A percentile compares a stretch with the other conserved stretches of the same genome.
Conservation (phyloP, 2,113 vertebrate genomes). For the Hippocampus mohnikei region DNA sequence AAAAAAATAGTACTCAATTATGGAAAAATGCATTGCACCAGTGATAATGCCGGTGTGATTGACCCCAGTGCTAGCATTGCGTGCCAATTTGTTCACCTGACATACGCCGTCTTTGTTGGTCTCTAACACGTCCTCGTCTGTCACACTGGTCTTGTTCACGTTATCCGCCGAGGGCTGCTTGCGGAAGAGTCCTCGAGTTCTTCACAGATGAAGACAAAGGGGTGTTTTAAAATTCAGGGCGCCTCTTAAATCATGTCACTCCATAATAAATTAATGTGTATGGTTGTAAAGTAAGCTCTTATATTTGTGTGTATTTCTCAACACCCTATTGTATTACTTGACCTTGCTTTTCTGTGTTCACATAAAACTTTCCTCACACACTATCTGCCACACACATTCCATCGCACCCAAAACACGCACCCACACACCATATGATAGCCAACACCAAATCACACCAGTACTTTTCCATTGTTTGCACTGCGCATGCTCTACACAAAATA, state of each 20-base stretch:
- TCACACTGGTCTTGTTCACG: constrained; percentile 56
- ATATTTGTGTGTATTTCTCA: no score
- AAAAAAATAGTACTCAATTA: not conserved
- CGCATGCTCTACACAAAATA: no score
- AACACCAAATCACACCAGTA: no score
- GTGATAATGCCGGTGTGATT: not conserved
- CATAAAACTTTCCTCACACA: no score
- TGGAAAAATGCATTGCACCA: not conserved
- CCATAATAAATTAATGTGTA: not conserved
- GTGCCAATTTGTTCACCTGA: constrained; percentile 65
- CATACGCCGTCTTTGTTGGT: constrained; percentile 56
- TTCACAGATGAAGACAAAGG: constrained; percentile 22
- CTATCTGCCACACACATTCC: no score
- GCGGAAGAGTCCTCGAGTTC: constrained; percentile 54
- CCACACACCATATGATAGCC: no score
- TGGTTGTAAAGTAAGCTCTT: no score
- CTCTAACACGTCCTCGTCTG: constrained; percentile 51
- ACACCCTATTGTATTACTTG: no score
- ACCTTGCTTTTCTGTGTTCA: no score
- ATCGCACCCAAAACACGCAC: no score
- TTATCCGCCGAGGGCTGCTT: constrained; percentile 69
- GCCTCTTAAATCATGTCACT: not conserved
- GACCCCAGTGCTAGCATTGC: not conserved
- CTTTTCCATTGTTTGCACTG: no score
- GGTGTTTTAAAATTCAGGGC: not conserved